Evolutionary conservation across 2,888 invertebrate genomes (phyloP), one percentile per base, ranked within the genome.

Genomic region (Hololepta plana): DNA sequence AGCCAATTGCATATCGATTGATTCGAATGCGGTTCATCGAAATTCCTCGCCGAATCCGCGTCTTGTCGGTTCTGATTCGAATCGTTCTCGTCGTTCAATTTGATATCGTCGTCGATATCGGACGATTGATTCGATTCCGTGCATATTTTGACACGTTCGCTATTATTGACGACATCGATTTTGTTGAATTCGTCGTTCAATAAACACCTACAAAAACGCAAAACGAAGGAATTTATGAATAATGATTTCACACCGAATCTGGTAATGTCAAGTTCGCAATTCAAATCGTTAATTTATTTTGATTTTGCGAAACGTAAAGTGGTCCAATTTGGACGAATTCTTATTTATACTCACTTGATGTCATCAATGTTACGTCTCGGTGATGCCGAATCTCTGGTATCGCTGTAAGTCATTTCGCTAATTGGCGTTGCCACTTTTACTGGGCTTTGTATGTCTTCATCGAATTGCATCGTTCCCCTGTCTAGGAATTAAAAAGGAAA

Each of bases 1-100:
- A 79, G 57, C 80, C 80, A 80, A 38, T 69, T 69, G 35, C 72
- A 69, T 27, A 74, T 70, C 2, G 72, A 67, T 45, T 74, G 73
- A 41, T 67, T 69, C 0, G 67, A 63, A 28, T 44, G 44, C 32
- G 51, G 48, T n/a, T 45, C 44, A 7, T 57, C 55, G 2, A 58
- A 49, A 28, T 51, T 47, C 8, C 44, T 41, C 40, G 43, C 7
- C 12, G 15, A 23, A 6, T 30, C 30, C 3, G 24, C n/a, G n/a
- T 24, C 24, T 14, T 8, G n/a, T n/a, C n/a, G 80, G 58, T 49
- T 79, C 79, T 62, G 75, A 68, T 38, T 72, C 56, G 22, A 72
- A 71, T 49, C 68, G 68, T 44, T 71, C 60, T n/a, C 70, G 55
- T 8, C n/a, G 2, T 11, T 4, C 10, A 17, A 12, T 12, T n/a